Conservation (phyloP, 1,140 invertebrate genomes). For the Camponotus floridanus region DNA sequence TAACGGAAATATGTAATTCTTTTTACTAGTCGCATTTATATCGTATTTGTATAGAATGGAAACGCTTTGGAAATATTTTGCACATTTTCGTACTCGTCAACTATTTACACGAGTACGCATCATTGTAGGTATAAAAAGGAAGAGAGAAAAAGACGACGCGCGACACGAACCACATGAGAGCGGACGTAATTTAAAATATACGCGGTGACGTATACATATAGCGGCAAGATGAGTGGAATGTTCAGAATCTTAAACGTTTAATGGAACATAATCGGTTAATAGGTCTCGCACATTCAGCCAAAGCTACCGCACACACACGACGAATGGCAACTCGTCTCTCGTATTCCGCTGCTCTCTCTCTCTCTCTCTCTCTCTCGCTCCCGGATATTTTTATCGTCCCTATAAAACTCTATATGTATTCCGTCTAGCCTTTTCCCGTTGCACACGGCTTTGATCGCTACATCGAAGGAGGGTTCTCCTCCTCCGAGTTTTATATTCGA, state of each 20-base stretch:
- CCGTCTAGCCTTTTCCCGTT: background rate
- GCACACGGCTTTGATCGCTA: background rate
- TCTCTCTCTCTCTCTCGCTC: too few relatives aligned
- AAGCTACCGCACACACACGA: conserved; percentile 45
- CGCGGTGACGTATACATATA: background rate
- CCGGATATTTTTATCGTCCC: conserved; percentile 44
- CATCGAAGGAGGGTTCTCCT: background rate
- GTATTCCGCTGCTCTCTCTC: background rate
- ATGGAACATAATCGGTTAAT: conserved; percentile 80
- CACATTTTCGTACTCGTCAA: background rate
- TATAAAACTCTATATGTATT: conserved; percentile 41
- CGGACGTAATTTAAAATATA: conserved; percentile 41
- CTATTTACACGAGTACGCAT: background rate
- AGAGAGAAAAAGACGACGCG: background rate
- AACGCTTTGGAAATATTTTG: background rate
- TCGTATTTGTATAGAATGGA: too few relatives aligned
- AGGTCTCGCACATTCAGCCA: conserved; percentile 68
- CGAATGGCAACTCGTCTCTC: conserved; percentile 42
- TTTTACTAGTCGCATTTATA: background rate
- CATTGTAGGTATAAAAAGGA: background rate
- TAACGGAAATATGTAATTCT: background rate
- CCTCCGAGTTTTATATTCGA: too few relatives aligned
- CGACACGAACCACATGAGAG: conserved; percentile 19
- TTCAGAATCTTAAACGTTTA: conserved; percentile 81
- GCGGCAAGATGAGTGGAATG: conserved; percentile 72